Conservation (phyloP, 2,113 vertebrate genomes). For the Penelope pileata region DNA sequence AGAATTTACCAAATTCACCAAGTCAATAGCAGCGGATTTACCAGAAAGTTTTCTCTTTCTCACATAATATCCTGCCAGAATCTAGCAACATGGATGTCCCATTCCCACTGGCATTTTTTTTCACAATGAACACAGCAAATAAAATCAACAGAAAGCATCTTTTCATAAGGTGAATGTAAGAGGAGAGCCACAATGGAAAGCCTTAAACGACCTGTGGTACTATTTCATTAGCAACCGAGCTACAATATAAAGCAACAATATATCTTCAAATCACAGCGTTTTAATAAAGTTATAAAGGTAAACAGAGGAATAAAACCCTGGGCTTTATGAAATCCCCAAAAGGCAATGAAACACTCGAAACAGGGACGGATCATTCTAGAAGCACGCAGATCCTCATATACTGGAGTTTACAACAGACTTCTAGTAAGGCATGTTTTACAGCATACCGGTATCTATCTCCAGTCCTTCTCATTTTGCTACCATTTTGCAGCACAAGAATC, state of each 20-base stretch:
- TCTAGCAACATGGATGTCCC: background rate
- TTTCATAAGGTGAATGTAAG: slow-evolving; percentile 49
- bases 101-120: background rate
- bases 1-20: background rate
- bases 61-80: background rate
- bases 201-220: slow-evolving; percentile 10
- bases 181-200: background rate
- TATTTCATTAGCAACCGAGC: slow-evolving; percentile 47
- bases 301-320: slow-evolving; percentile 39
- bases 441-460: background rate
- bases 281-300: slow-evolving; percentile 57
- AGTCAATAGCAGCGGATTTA: background rate
- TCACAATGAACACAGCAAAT: background rate
- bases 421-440: slow-evolving; percentile 39
- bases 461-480: slow-evolving; percentile 66
- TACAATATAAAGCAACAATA: slow-evolving; percentile 6
- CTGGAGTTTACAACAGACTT: slow-evolving; percentile 59
- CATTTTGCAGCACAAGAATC: slow-evolving; percentile 61
- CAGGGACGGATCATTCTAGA: background rate
- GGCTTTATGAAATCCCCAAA: slow-evolving; percentile 38
- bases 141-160: background rate
- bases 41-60: background rate
- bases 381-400: slow-evolving; percentile 53
- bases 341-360: slow-evolving; percentile 48
- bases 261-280: slow-evolving; percentile 6